Base-by-base conservation (phyloP, 2,113 vertebrate species). In the Rhizomys pruinosus region DNA sequence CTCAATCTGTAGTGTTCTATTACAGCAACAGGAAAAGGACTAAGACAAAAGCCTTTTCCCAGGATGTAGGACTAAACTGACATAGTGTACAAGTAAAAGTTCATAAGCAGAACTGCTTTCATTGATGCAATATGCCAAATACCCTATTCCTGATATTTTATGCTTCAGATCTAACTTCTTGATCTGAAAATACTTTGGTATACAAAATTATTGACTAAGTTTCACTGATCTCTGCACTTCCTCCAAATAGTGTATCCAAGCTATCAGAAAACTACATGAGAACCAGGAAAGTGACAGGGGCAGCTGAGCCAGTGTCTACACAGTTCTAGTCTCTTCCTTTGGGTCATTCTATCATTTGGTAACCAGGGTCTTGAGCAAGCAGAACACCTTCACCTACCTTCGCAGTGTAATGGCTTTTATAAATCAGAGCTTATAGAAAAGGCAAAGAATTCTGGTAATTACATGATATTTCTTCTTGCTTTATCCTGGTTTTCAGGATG, bases 101-200 rank as follows among this genome's bases (percentile, higher is more conserved):
- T 68, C 13, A 37, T 17, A 93, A 10, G 66, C 20, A 90, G 44
- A 89, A 20, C 11, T 89, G 78, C 82, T 89, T 47, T 20, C 64
- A 7, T 93, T 81, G 72, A 71, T 68, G 23, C 42, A 42, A 10
- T 69, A 44, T 77, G 61, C 63, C 12, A 95, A 91, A 89, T 77
- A n/a, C n/a, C 29, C 17, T 63, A 5, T 32, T 73, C 81, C 29
- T 87, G 17, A 72, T 82, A 39, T 88, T 90, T 92, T 72, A 69
- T 52, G 66, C 15, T 69, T 25, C 13, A 74, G 32, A 9, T 78
- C 66, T 92, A 89, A 90, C 44, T 69, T 66, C 7, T 25, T 61
- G 63, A 82, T 82, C 77, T 68, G 69, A 37, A 93, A 95, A 73
- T 0, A 0, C 76, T 55, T 34, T 39, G 25, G 19, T 59, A 73